phyloP scores from a whole-genome alignment of 2,888 invertebrate genomes.

The Noctua janthina region DNA sequence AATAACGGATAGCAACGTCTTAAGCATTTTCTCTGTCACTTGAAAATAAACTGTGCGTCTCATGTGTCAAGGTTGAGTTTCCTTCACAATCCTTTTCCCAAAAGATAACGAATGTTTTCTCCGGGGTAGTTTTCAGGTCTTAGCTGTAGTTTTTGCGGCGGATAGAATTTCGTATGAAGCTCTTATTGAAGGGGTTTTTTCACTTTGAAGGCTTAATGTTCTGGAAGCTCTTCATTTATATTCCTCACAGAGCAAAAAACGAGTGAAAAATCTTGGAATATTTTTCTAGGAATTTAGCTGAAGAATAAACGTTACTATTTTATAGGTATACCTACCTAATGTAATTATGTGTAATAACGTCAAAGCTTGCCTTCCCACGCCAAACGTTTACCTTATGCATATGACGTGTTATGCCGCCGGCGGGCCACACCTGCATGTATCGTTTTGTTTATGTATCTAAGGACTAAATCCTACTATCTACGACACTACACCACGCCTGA shows the following conservation, averaged over 20 bases:
- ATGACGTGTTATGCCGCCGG: neutral
- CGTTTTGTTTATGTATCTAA: neutral
- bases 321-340: neutral
- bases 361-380: neutral
- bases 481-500: neutral
- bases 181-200: constrained; percentile 55
- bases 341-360: neutral
- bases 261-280: constrained; percentile 3
- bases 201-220: constrained; percentile 55
- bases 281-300: neutral
- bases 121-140: constrained; percentile 29
- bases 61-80: neutral
- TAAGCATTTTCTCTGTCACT: neutral
- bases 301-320: neutral
- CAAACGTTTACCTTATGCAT: neutral
- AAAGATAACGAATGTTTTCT: constrained; percentile 50
- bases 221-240: constrained; percentile 45
- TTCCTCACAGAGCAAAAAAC: neutral
- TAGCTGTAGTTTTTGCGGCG: constrained; percentile 55
- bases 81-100: neutral
- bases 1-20: constrained; percentile 45
- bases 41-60: neutral
- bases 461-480: neutral
- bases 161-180: constrained; percentile 66
- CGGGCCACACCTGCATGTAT: neutral